These are phyloP conservation scores for Acanthornis magna DNA, from an alignment of 2,797 vertebrate species.

Conservation along the genomic window DNA sequence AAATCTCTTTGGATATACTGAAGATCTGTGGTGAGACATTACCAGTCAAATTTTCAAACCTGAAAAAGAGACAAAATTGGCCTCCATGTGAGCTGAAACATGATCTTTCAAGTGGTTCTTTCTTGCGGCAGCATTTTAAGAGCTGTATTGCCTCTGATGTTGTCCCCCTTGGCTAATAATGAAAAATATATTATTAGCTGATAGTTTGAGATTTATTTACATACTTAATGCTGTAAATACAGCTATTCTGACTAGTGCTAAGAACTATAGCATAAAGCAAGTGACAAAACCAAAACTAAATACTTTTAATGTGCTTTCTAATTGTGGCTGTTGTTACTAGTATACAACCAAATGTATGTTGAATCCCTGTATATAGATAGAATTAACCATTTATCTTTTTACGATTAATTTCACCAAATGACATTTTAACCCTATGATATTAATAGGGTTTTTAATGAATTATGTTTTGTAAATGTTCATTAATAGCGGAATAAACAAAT, in stretches of 20 bases:
- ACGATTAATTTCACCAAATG: not conserved
- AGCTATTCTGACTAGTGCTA: not conserved
- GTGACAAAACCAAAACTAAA: not conserved
- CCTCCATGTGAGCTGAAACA: conserved; percentile 67
- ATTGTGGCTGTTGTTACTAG: not conserved
- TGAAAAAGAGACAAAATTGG: not conserved
- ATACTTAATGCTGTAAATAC: conserved; percentile 1
- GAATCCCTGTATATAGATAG: not conserved
- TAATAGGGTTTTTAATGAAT: not conserved
- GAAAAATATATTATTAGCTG: conserved; percentile 61
- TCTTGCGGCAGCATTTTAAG: conserved; percentile 74
- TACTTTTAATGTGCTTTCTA: not conserved
- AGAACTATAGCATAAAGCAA: not conserved
- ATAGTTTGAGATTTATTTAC: conserved; percentile 78
- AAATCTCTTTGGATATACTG: not conserved
- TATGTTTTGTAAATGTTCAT: not conserved
- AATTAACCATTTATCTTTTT: not conserved
- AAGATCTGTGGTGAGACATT: not conserved
- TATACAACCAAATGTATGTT: not conserved
- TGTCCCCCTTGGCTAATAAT: conserved; percentile 71
- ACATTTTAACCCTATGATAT: not conserved
- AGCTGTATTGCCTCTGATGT: conserved; percentile 76
- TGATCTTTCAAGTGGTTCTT: conserved; percentile 72
- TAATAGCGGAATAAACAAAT: not conserved
- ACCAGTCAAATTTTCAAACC: conserved; percentile 2